Evolutionary conservation across 2,888 invertebrate genomes (phyloP).

Genomic region (Icerya purchasi): DNA sequence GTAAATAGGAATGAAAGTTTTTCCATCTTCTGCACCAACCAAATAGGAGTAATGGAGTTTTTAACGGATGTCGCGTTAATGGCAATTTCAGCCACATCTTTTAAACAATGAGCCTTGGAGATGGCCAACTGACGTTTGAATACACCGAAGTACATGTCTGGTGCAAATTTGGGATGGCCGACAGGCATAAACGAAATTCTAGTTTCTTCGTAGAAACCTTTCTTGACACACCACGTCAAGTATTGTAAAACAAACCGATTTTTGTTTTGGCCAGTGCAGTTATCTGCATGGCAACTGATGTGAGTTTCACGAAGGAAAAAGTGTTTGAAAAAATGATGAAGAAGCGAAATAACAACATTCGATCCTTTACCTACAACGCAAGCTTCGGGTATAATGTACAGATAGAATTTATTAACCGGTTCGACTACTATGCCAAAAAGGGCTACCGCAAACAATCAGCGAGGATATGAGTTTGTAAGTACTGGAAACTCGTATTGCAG

Average conservation of each 20-base stretch:
- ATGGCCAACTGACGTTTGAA: not conserved
- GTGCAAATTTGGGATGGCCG: not conserved
- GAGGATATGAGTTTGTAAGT: no score
- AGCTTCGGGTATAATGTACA: conserved; percentile 13
- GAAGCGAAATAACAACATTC: conserved; percentile 11
- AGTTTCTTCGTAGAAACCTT: not conserved
- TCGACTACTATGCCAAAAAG: conserved; percentile 15
- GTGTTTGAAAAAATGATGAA: conserved; percentile 6
- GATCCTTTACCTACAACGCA: conserved; percentile 9
- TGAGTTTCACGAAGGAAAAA: conserved; percentile 7
- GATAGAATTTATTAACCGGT: conserved; percentile 10
- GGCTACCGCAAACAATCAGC: no score
- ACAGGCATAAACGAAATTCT: not conserved
- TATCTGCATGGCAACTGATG: conserved; percentile 14
- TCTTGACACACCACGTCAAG: not conserved
- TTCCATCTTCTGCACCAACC: no score
- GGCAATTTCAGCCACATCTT: not conserved
- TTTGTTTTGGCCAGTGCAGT: conserved; percentile 16
- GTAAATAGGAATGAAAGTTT: no score
- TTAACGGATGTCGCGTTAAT: no score
- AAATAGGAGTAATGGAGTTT: no score
- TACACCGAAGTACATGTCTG: not conserved
- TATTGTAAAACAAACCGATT: conserved; percentile 5
- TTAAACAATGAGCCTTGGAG: not conserved
- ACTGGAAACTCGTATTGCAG: no score